Evolutionary conservation across 1,140 invertebrate genomes (phyloP), one percentile per base, ranked within the genome.

Genomic region (Colletes latitarsis): DNA sequence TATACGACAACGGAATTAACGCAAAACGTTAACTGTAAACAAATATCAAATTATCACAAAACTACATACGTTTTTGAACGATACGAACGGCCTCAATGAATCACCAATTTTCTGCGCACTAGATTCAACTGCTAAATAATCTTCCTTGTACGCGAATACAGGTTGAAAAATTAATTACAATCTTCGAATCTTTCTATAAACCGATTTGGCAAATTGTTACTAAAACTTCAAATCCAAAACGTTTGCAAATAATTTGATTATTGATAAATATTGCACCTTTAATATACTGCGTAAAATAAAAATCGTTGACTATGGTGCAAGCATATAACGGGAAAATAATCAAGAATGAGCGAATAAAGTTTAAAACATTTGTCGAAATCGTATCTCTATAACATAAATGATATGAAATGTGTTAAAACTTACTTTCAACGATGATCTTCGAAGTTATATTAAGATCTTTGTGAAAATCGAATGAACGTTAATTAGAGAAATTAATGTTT

Each of bases 401-500:
- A 62, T 9, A 12, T 15, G 49, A n/a, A 10, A 55, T n/a, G n/a
- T 5, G 21, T n/a, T 21, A 3, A 30, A 57, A 77, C 75, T 70
- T 77, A 77, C 55, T 30, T 77, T 69, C 43, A 19, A 10, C 8
- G n/a, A 12, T 2, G 19, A 19, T 70, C 30, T 30, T 39, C 5
- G 21, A 52, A 46, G 12, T 21, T 46, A 15, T 3, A 15, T 17
- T 2, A 8, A 43, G 17, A 77, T 6, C 4, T 10, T 71, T 30
- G 9, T 10, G 58, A 55, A 19, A 49, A 55, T 82, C 5, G 1
- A 67, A 17, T 30, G 15, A 21, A 58, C 19, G 49, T 75, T 75
- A 30, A 49, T 66, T 21, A 46, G 5, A 53, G 21, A 69, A 83
- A 85, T 64, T 79, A 64, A 63, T 80, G 73, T 57, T 72, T 83